These are phyloP conservation scores for Tetraodon nigroviridis DNA, from an alignment of 2,113 vertebrate species.

Conservation along the genomic window DNA sequence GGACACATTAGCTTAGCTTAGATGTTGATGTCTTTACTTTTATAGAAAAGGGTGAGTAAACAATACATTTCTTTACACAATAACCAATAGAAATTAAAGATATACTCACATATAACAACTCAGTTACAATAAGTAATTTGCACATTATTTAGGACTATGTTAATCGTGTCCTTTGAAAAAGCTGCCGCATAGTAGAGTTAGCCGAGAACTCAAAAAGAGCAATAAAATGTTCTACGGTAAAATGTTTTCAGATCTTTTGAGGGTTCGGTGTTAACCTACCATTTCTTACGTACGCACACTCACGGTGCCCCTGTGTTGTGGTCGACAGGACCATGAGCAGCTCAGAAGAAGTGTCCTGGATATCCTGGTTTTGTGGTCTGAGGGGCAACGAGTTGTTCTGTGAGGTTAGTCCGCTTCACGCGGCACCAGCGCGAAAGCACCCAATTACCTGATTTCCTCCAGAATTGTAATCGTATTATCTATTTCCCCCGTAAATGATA, in stretches of 20 bases:
- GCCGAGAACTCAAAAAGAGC: neutral
- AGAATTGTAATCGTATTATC: no score
- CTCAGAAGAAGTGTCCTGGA: slow-evolving; percentile 92
- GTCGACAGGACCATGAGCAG: slow-evolving; percentile 81
- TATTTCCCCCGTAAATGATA: no score
- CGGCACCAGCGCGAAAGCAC: no score
- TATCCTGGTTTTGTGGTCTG: slow-evolving; percentile 92
- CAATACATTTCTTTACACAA: neutral
- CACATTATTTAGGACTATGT: neutral
- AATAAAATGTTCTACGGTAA: neutral
- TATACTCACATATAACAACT: neutral
- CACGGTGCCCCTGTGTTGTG: slow-evolving; percentile 8
- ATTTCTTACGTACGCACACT: neutral
- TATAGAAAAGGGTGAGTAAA: slow-evolving; percentile 39
- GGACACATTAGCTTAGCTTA: slow-evolving; percentile 8
- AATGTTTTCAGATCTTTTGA: neutral
- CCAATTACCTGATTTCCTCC: no score
- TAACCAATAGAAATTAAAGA: neutral
- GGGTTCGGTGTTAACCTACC: neutral
- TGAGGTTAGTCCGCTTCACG: slow-evolving; percentile 71
- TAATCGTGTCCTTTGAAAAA: neutral
- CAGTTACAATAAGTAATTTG: neutral
- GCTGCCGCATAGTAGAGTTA: slow-evolving; percentile 31
- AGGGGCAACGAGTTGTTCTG: slow-evolving; percentile 92
- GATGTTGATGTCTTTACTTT: slow-evolving; percentile 30